Evolutionary conservation across 2,797 vertebrate genomes (phyloP).

Genomic region (Heteromormyrus szaboi): DNA sequence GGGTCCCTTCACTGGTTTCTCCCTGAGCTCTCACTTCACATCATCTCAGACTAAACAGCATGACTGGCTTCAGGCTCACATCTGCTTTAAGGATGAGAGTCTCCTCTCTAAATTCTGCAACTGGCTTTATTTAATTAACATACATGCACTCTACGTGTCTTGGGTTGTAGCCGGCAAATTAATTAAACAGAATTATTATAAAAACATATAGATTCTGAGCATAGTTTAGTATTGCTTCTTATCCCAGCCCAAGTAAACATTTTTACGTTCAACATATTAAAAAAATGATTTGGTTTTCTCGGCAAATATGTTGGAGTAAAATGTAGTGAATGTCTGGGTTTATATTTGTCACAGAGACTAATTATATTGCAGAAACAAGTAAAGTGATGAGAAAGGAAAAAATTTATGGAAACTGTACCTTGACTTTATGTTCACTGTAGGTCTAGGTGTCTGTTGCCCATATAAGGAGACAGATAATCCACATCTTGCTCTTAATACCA

Average conservation of each 20-base stretch:
- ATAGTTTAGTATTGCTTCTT: constrained; percentile 16
- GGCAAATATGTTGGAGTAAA: neutral
- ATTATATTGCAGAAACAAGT: neutral
- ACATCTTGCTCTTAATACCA: neutral
- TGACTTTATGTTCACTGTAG: neutral
- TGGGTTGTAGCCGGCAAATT: neutral
- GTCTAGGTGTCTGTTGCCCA: neutral
- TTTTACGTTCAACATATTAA: neutral
- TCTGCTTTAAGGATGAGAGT: constrained; percentile 30
- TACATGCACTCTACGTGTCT: neutral
- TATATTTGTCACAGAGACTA: neutral
- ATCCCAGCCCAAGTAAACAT: constrained; percentile 10
- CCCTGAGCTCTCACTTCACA: constrained; percentile 10
- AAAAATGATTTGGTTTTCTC: constrained; percentile 6
- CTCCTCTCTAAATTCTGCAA: neutral
- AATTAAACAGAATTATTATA: neutral
- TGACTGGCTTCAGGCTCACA: neutral
- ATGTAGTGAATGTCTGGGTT: neutral
- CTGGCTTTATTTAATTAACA: neutral
- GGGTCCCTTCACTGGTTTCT: neutral
- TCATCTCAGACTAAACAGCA: neutral
- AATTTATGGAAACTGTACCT: neutral
- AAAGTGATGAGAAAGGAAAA: neutral
- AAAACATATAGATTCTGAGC: neutral
- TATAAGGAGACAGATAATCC: neutral